Conservation (phyloP, 2,797 vertebrate species). For the Falco novaeseelandiae region DNA sequence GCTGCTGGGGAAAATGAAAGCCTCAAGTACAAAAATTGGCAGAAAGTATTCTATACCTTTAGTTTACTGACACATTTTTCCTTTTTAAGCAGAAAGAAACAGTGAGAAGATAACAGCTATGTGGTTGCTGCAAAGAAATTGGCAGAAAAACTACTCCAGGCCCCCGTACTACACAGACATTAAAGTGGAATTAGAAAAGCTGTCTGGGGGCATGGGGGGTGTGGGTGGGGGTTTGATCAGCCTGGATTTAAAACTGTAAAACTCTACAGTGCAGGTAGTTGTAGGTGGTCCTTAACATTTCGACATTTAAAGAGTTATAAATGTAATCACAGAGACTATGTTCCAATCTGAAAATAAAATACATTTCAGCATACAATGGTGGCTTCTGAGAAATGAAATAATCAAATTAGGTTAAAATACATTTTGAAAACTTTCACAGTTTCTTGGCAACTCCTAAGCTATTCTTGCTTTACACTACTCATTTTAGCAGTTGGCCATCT, state of each 20-base stretch:
- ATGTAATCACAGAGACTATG: not conserved
- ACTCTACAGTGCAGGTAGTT: constrained; percentile 82
- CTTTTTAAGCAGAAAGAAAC: not conserved
- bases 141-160: constrained; percentile 75
- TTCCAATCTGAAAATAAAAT: not conserved
- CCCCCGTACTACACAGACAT: constrained; percentile 72
- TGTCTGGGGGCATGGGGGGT: constrained; percentile 19
- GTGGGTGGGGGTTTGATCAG: not conserved
- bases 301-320: not conserved
- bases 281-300: not conserved
- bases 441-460: not conserved
- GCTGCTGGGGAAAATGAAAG: not conserved
- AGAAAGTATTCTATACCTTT: not conserved
- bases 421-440: not conserved
- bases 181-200: constrained; percentile 73
- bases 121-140: constrained; percentile 71
- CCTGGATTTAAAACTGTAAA: constrained; percentile 61
- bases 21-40: not conserved
- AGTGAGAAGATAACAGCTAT: not conserved
- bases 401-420: not conserved
- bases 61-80: not conserved
- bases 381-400: not conserved
- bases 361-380: not conserved
- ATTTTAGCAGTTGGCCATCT: not conserved
- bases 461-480: not conserved